Base-by-base conservation (phyloP, 2,797 vertebrate species). In the Crocodylus rhombifer region DNA sequence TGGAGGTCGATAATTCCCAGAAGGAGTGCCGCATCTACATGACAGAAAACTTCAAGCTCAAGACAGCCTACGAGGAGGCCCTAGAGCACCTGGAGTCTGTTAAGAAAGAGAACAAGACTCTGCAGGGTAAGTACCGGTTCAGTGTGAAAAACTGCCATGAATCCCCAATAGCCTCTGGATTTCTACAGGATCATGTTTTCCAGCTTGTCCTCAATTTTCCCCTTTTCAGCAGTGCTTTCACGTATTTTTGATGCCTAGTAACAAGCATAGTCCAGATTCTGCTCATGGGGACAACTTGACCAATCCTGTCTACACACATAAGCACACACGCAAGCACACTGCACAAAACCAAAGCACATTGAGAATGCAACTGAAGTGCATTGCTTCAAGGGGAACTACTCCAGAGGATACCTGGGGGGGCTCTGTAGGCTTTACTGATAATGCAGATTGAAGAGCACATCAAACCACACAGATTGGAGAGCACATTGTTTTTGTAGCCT, bases 41-140 rank as follows among this genome's bases (percentile, higher is more conserved):
- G 96, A 98, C 97, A 0, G 97, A 98, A 96, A 98, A 98, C 84
- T 97, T 97, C 97, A 98, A 98, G 94, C 92, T 98, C 89, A 98
- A 98, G 95, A 97, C 90, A 0, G 92, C 94, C 55, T 98, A 95
- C 2, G 96, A 98, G 92, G 98, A 98, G 93, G 94, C 96, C 67
- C 93, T 95, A 25, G 97, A 98, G 92, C 97, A 98, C 28, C 94
- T 98, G 23, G 97, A 98, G 94, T 97, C 96, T 1, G 76, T 97
- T 51, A 97, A 96, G 83, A 97, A 98, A 82, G 95, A 97, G 33
- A 98, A 97, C 79, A 98, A 97, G 81, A 97, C 92, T 26, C 92
- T 97, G 58, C 97, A 97, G 76, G 94, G 97, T 97, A 93, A 97
- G 91, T 71, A 65, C 3, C 77, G 28, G 10, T 74, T 78, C 79